Conservation (phyloP, 2,888 invertebrate genomes). For the Elegia similella region DNA sequence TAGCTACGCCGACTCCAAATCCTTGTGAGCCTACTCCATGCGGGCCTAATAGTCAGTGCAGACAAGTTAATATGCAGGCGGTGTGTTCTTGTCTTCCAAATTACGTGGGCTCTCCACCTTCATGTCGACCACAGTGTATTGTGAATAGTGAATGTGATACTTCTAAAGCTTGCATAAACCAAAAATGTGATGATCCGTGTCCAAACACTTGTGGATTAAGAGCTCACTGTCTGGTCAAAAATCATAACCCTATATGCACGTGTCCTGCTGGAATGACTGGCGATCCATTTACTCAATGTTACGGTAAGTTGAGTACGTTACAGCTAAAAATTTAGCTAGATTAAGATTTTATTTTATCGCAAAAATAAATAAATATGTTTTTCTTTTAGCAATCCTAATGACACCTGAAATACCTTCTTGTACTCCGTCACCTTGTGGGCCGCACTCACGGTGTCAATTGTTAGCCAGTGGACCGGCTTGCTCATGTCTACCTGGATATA, state of each 20-base stretch:
- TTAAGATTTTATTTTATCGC: not conserved
- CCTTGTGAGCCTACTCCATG: constrained; percentile 93
- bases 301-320: constrained; percentile 78
- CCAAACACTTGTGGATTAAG: constrained; percentile 93
- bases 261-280: constrained; percentile 93
- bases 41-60: constrained; percentile 93
- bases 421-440: constrained; percentile 91
- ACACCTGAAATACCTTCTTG: constrained; percentile 87
- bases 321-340: not conserved
- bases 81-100: constrained; percentile 92
- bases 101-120: constrained; percentile 89
- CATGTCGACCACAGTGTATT: constrained; percentile 92
- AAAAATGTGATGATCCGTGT: constrained; percentile 93
- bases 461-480: constrained; percentile 88
- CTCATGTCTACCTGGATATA: constrained; percentile 88
- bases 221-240: constrained; percentile 90
- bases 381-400: constrained; percentile 53
- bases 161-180: constrained; percentile 91
- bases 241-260: constrained; percentile 93
- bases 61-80: constrained; percentile 89
- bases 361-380: no score
- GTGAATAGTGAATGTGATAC: constrained; percentile 92
- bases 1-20: constrained; percentile 79
- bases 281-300: constrained; percentile 91
- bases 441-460: constrained; percentile 90